Conservation (phyloP, 1,140 invertebrate genomes). For the Lutraria rhynchaena region DNA sequence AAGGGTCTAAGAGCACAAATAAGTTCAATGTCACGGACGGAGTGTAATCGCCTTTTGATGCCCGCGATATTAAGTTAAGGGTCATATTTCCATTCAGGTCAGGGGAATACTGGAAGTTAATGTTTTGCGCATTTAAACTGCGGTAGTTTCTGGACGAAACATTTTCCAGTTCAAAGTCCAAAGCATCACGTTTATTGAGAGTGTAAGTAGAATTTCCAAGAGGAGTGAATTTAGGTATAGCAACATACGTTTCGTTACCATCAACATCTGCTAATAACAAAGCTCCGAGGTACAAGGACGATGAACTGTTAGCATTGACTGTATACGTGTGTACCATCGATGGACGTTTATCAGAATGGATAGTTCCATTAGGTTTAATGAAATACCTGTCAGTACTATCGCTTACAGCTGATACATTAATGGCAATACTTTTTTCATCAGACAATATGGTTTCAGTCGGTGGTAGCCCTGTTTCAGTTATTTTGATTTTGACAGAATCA, state of each 20-base stretch:
- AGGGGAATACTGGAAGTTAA: constrained; percentile 5
- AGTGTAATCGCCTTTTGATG: constrained; percentile 1
- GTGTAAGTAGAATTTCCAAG: constrained; percentile 14
- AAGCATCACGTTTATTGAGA: neutral
- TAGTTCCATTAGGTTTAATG: constrained; percentile 21
- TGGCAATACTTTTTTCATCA: constrained; percentile 4
- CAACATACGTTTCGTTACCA: constrained; percentile 2
- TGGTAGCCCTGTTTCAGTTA: constrained; percentile 29
- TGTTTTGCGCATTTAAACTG: constrained; percentile 3
- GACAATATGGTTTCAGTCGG: constrained; percentile 4
- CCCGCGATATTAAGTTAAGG: constrained; percentile 5
- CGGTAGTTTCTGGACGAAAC: neutral
- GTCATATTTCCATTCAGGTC: constrained; percentile 22
- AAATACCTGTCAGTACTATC: constrained; percentile 27
- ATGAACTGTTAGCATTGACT: constrained; percentile 31
- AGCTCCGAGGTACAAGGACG: neutral
- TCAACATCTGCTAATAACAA: constrained; percentile 45
- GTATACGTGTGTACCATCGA: neutral
- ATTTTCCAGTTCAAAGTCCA: constrained; percentile 2
- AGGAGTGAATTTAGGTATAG: neutral
- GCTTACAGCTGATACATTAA: neutral
- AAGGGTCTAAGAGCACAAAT: constrained; percentile 45
- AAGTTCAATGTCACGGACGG: constrained; percentile 28
- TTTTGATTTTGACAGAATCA: constrained; percentile 27
- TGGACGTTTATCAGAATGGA: constrained; percentile 1